Evolutionary conservation across 2,113 vertebrate genomes (phyloP), one percentile per base, ranked within the genome.

Genomic region (Scomber japonicus): DNA sequence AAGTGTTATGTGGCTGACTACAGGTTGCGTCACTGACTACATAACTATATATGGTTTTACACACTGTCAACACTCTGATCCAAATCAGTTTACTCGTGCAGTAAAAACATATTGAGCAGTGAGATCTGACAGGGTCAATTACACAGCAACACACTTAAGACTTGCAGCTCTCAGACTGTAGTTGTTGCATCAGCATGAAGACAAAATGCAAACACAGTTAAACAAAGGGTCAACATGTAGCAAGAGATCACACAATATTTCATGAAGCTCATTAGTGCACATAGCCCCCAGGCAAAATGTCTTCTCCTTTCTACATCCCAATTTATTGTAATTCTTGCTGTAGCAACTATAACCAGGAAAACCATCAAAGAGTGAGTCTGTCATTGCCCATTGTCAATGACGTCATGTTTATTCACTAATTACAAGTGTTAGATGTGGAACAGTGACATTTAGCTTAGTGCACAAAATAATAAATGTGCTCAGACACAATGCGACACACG

Each of bases 361-460:
- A 65, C 40, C 75, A 85, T 86, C 68, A 87, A 81, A 80, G 71
- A 45, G 15, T 16, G 14, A 71, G 44, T 11, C 46, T 73, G 77
- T 77, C 70, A 77, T 88, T 86, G 83, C 84, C 87, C 21, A 35
- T 13, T 17, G 72, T 86, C 84, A 90, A 84, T 81, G 83, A 87
- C 87, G 57, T 0, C 30, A 54, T 79, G 50, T 60, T 77, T 82
- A 75, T 81, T 75, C 56, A 75, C 81, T 31, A 75, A 64, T 66
- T 31, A 44, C 45, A 69, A 21, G 71, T 14, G 45, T 68, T 50
- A 54, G 46, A 54, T 55, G 16, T 60, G 56, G 17, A 31, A 40
- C 16, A n/a, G 24, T 17, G 7, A 50, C 54, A 45, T 19, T 71
- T 5, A 16, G 64, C n/a, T 68, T 19, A 55, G 48, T 57, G 14